These are phyloP conservation scores for Lacerta agilis DNA, from an alignment of 2,797 vertebrate species.

Conservation along the genomic window DNA sequence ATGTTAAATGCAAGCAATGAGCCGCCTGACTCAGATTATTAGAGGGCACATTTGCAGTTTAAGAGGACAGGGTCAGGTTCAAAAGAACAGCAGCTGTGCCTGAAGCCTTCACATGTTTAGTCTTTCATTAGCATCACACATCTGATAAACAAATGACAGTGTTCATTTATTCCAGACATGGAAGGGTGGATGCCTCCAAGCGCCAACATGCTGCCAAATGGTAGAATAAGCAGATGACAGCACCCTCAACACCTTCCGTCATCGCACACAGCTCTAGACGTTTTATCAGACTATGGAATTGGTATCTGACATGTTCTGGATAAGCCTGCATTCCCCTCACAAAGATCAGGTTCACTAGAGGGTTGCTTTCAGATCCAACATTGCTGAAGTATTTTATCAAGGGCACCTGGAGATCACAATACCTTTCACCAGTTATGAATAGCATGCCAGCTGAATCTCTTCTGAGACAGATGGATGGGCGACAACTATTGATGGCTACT, in stretches of 20 bases:
- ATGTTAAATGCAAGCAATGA: neutral
- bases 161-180: neutral
- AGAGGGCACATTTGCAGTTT: neutral
- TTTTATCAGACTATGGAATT: neutral
- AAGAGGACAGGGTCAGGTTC: neutral
- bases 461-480: neutral
- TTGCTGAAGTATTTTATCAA: neutral
- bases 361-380: neutral
- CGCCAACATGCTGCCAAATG: neutral
- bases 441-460: neutral
- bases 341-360: neutral
- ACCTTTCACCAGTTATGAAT: neutral
- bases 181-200: neutral
- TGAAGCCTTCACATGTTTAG: neutral
- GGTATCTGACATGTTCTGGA: neutral
- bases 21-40: neutral
- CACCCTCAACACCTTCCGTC: neutral
- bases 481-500: neutral
- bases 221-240: neutral
- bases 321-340: neutral
- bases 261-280: neutral
- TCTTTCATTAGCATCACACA: neutral
- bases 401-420: neutral
- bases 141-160: neutral
- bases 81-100: neutral